A percentile compares a stretch with the other conserved stretches of the same genome.
Conservation (phyloP, 2,113 vertebrate species). For the Thamnophis sirtalis region DNA sequence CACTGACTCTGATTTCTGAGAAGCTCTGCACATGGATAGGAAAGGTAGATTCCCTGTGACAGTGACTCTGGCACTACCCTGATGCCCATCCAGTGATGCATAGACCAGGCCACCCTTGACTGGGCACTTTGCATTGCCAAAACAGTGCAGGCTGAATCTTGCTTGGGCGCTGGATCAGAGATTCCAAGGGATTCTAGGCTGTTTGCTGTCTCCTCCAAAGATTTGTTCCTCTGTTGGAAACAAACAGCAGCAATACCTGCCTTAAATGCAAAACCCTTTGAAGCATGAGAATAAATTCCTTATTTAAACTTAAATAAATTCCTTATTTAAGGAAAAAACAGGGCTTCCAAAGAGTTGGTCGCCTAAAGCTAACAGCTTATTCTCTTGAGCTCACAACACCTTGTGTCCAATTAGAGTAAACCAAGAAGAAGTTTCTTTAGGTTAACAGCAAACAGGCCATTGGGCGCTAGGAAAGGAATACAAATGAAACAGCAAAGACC, state of each 20-base stretch:
- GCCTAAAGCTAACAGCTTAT: conserved; percentile 3
- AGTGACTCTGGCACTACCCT: neutral
- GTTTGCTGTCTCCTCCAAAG: neutral
- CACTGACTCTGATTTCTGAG: neutral
- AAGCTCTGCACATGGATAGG: neutral
- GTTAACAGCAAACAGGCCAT: neutral
- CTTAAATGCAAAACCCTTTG: neutral
- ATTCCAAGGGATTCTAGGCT: neutral
- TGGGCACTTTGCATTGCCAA: neutral
- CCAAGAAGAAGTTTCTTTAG: neutral
- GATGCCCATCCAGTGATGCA: neutral
- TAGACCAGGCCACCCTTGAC: neutral
- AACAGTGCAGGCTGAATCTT: neutral
- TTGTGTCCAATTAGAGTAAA: conserved; percentile 15
- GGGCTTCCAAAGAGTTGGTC: neutral
- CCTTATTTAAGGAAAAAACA: neutral
- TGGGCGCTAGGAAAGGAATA: neutral
- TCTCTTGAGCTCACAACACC: neutral
- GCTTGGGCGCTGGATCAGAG: neutral
- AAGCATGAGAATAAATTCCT: neutral
- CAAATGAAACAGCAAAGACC: neutral
- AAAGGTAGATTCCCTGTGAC: neutral
- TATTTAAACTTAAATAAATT: neutral
- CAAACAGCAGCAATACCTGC: neutral
- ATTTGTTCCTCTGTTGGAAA: neutral